phyloP scores from a whole-genome alignment of 2,888 invertebrate species.

The Phytoseiulus persimilis region DNA sequence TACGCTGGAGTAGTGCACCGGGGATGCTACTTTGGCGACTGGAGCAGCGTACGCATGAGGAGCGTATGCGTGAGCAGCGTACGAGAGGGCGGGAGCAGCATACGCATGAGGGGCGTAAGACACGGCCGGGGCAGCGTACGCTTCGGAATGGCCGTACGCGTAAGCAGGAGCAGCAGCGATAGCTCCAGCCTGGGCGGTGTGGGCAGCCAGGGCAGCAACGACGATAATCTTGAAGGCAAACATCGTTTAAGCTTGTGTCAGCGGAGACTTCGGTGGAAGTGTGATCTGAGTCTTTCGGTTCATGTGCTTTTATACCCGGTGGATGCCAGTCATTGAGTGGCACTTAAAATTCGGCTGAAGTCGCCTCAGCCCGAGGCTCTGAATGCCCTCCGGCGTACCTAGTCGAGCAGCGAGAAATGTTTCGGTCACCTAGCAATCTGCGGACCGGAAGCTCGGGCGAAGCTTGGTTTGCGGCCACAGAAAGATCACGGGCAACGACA shows the following conservation, averaged over 20 bases:
- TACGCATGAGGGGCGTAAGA: not conserved
- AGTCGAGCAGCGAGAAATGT: not conserved
- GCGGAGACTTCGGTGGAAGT: not conserved
- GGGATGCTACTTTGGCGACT: not conserved
- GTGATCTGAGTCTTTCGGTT: not conserved
- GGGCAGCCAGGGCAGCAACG: slow-evolving; percentile 18
- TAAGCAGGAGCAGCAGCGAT: not conserved
- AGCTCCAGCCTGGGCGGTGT: slow-evolving; percentile 10
- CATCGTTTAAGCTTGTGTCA: not conserved
- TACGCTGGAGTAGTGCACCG: not conserved
- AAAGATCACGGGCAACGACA: not conserved
- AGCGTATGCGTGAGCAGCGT: slow-evolving; percentile 23
- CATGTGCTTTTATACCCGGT: not conserved
- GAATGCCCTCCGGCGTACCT: not conserved
- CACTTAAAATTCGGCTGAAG: not conserved
- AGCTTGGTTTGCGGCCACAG: not conserved
- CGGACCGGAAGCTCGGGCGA: not conserved
- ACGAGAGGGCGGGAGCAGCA: not conserved
- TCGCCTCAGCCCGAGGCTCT: not conserved
- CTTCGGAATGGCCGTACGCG: slow-evolving; percentile 6
- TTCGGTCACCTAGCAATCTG: not conserved
- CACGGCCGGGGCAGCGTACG: not conserved
- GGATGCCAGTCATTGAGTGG: not conserved
- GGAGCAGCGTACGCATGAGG: not conserved
- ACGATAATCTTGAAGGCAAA: slow-evolving; percentile 18